Conservation (phyloP, 2,797 vertebrate species). For the Ficedula albicollis region DNA sequence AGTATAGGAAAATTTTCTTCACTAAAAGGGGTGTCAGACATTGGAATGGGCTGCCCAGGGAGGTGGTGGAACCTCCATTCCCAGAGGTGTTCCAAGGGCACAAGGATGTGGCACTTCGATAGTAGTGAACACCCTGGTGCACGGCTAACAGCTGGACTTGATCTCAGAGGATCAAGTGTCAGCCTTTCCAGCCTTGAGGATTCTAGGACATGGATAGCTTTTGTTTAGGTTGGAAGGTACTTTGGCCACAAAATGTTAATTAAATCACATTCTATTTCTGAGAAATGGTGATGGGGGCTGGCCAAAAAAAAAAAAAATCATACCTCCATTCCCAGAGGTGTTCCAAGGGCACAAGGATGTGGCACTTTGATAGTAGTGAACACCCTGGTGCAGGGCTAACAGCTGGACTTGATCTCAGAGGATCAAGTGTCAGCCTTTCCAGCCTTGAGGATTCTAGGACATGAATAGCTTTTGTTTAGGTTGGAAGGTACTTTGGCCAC, state of each 20-base stretch:
- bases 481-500: not conserved
- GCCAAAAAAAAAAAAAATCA: too few species aligned
- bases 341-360: not conserved
- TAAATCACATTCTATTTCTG: not conserved
- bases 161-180: not conserved
- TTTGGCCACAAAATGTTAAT: not conserved
- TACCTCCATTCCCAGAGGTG: not conserved
- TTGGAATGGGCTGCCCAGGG: not conserved
- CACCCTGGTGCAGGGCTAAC: fast-evolving
- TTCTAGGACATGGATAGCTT: not conserved
- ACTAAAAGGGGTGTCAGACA: not conserved
- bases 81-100: not conserved
- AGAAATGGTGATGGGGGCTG: not conserved
- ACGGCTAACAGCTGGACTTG: not conserved
- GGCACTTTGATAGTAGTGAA: not conserved
- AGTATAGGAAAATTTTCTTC: not conserved
- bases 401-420: not conserved
- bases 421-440: not conserved
- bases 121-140: fast-evolving
- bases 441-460: not conserved
- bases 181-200: not conserved
- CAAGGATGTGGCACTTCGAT: not conserved
- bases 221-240: not conserved
- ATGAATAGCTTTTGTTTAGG: not conserved
- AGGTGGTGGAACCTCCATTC: not conserved